Evolutionary conservation across 2,888 invertebrate species (phyloP).

Genomic region (Aspidapion aeneum): DNA sequence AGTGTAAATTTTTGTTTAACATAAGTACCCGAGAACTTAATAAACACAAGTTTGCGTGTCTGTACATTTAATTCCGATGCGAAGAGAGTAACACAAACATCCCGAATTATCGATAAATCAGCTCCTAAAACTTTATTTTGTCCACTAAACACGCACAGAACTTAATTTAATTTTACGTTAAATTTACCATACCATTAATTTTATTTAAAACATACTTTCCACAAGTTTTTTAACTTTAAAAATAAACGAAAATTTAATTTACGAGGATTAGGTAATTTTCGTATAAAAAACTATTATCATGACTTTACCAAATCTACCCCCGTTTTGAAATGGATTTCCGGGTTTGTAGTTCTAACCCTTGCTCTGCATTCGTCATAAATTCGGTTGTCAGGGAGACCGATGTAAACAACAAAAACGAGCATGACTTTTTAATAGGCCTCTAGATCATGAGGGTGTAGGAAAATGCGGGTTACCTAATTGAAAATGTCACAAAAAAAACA

Average conservation of each 20-base stretch:
- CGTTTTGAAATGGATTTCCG: neutral
- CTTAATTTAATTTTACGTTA: neutral
- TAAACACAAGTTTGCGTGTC: neutral
- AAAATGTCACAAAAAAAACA: too few species aligned
- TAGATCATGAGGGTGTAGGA: too few species aligned
- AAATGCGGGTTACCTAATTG: too few species aligned
- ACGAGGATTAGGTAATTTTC: neutral
- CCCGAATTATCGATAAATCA: constrained; percentile 32
- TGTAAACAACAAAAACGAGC: neutral
- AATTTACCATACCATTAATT: too few species aligned
- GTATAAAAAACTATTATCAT: neutral
- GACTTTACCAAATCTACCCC: neutral
- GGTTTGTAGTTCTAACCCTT: neutral
- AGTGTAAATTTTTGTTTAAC: too few species aligned
- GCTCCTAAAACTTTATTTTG: neutral
- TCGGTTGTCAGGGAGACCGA: neutral
- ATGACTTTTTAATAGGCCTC: too few species aligned
- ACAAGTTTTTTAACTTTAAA: neutral
- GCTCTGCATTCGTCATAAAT: neutral
- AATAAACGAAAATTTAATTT: neutral
- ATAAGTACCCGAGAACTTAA: too few species aligned
- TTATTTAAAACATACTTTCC: neutral
- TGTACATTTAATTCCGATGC: neutral
- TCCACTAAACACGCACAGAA: too few species aligned
- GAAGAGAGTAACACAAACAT: constrained; percentile 27